Evolutionary conservation across 2,888 invertebrate species (phyloP).

Genomic region (Acleris cristana): DNA sequence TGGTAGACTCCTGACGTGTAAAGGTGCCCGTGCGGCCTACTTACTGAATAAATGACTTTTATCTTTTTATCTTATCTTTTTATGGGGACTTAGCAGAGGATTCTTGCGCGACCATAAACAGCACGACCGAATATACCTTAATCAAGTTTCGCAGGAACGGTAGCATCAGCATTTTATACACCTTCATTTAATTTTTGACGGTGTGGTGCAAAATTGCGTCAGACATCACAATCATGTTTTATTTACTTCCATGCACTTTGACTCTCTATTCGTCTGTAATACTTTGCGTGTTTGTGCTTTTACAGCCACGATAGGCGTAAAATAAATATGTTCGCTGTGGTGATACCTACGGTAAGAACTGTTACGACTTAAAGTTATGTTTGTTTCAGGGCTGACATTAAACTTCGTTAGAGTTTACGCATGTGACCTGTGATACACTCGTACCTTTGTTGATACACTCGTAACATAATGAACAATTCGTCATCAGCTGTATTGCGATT

Average conservation of each 20-base stretch:
- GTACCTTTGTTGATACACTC: background rate
- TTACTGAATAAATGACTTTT: too few species aligned
- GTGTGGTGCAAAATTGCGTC: constrained; percentile 15
- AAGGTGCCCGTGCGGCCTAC: too few species aligned
- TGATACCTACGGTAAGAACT: constrained; percentile 16
- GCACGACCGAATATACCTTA: background rate
- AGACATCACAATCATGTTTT: constrained; percentile 24
- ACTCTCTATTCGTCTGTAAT: constrained; percentile 6
- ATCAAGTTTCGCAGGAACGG: background rate
- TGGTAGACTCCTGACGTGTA: too few species aligned
- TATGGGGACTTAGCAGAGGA: too few species aligned
- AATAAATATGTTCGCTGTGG: constrained; percentile 18
- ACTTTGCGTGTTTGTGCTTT: constrained; percentile 11
- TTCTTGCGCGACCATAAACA: too few species aligned
- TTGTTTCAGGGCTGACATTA: background rate
- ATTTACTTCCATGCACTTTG: constrained; percentile 13
- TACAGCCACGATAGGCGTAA: constrained; percentile 32
- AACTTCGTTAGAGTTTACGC: background rate
- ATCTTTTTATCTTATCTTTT: too few species aligned
- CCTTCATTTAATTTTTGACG: background rate
- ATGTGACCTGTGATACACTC: background rate
- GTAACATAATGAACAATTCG: background rate
- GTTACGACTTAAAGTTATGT: constrained; percentile 22
- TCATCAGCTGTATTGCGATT: too few species aligned
- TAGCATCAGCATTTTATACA: too few species aligned